phyloP scores from a whole-genome alignment of 2,797 vertebrate genomes.

The Acipenser transmontanus region DNA sequence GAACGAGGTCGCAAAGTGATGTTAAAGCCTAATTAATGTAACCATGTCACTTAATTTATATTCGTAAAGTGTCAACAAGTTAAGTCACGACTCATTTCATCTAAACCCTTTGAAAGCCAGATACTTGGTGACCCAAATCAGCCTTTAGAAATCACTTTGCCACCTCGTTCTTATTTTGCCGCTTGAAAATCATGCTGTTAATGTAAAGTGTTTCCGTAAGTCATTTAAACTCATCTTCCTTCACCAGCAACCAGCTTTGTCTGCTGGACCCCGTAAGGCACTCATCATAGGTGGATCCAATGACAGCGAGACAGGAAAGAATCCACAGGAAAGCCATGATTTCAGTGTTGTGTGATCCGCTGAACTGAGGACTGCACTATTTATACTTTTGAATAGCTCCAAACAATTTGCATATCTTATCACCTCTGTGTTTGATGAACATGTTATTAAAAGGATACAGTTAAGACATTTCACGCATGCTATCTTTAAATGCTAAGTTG shows the following conservation, averaged over 20 bases:
- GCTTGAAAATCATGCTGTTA: neutral
- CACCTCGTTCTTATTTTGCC: neutral
- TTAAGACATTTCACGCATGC: neutral
- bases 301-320: conserved; percentile 57
- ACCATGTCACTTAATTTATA: too few relatives aligned
- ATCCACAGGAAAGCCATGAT: conserved; percentile 62
- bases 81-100: too few relatives aligned
- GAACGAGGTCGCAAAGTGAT: too few relatives aligned
- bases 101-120: too few relatives aligned
- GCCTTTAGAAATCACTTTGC: neutral
- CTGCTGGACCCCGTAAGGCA: neutral
- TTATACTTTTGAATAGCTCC: neutral
- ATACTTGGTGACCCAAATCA: neutral
- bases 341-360: conserved; percentile 18
- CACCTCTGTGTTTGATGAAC: neutral
- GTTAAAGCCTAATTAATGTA: too few relatives aligned
- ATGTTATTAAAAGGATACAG: neutral
- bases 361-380: neutral
- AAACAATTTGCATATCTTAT: neutral
- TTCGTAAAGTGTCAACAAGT: too few relatives aligned
- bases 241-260: neutral
- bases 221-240: neutral
- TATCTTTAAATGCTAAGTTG: too few relatives aligned
- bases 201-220: neutral
- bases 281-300: conserved; percentile 51